These are phyloP conservation scores for Misgurnus anguillicaudatus DNA, from an alignment of 2,113 vertebrate genomes.

Conservation along the genomic window DNA sequence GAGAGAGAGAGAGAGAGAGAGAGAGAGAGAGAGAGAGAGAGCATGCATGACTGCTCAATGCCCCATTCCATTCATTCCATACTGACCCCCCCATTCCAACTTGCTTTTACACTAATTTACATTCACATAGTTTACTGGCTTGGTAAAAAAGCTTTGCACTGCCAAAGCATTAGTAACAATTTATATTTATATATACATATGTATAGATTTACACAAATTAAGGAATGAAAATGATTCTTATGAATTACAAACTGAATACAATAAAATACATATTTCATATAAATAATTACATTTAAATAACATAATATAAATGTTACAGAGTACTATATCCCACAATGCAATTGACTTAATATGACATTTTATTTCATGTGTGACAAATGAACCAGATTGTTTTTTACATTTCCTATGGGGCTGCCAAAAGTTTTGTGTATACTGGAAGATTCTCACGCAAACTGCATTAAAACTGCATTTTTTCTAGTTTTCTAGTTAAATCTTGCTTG, in stretches of 20 bases:
- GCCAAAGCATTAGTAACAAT: neutral
- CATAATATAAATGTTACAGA: too few relatives aligned
- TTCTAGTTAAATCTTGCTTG: too few relatives aligned
- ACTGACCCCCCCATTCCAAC: constrained; percentile 49
- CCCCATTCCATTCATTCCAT: constrained; percentile 80
- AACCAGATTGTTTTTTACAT: neutral
- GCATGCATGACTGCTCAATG: constrained; percentile 76
- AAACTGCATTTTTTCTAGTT: too few relatives aligned
- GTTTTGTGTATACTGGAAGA: neutral
- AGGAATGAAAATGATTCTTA: neutral
- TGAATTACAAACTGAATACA: too few relatives aligned
- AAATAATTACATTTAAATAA: too few relatives aligned
- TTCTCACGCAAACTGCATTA: too few relatives aligned
- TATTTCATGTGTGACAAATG: too few relatives aligned
- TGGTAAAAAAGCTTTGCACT: neutral
- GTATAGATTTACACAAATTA: neutral
- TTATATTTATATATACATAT: neutral
- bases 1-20: constrained; percentile 28
- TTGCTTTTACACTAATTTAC: constrained; percentile 27
- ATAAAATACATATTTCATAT: too few relatives aligned
- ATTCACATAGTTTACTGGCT: neutral
- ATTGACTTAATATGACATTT: too few relatives aligned
- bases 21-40: constrained; percentile 37
- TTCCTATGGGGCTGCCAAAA: neutral
- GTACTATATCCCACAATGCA: too few relatives aligned